Conservation (phyloP, 1,140 invertebrate genomes). For the Campoletis sonorensis region DNA sequence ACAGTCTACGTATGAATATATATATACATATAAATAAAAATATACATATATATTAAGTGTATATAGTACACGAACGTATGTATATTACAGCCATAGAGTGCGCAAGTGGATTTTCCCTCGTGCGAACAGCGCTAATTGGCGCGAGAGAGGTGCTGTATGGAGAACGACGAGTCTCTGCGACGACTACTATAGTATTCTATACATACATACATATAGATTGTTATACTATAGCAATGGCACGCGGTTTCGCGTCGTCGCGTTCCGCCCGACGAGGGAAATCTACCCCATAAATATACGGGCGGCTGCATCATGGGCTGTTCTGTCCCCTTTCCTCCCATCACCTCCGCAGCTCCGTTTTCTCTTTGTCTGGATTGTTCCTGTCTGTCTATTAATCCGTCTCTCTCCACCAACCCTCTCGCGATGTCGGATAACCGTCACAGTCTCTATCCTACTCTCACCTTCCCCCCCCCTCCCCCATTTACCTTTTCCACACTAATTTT, state of each 20-base stretch:
- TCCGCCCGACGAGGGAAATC: constrained; percentile 39
- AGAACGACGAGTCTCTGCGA: constrained; percentile 33
- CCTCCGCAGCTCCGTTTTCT: background rate
- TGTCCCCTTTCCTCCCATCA: background rate
- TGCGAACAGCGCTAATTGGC: constrained; percentile 46
- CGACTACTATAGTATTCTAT: constrained; percentile 41
- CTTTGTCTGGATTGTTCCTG: too few relatives aligned
- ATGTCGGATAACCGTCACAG: constrained; percentile 67
- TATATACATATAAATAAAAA: constrained; percentile 4
- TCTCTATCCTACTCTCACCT: constrained; percentile 40
- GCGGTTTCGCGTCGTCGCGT: constrained; percentile 42
- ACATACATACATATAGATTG: constrained; percentile 42
- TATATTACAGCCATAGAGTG: constrained; percentile 16
- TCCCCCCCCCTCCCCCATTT: background rate
- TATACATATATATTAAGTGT: background rate
- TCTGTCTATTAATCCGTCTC: background rate
- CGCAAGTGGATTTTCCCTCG: constrained; percentile 42
- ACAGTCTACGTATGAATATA: background rate
- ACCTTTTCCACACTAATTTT: constrained; percentile 32
- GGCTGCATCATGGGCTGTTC: constrained; percentile 37
- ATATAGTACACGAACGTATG: background rate
- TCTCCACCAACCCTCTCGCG: background rate
- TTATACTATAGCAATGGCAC: constrained; percentile 36
- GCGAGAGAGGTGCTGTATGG: constrained; percentile 40
- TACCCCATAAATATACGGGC: constrained; percentile 45